phyloP scores from a whole-genome alignment of 2,113 vertebrate genomes.

The Tragelaphus strepsiceros region DNA sequence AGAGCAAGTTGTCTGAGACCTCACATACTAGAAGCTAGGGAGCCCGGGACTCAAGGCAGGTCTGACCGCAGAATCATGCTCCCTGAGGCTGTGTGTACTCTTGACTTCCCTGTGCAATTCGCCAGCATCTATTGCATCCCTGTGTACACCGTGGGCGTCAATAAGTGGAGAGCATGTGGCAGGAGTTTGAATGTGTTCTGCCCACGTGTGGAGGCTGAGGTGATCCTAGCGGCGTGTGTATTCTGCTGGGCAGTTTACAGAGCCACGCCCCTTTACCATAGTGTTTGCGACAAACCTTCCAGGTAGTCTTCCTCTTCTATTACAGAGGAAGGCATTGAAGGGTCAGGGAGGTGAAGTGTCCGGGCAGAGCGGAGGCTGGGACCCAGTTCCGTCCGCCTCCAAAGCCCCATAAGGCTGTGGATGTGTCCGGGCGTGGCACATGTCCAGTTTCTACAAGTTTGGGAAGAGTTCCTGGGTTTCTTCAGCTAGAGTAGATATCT shows the following conservation, averaged over 20 bases:
- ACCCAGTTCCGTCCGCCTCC: not conserved
- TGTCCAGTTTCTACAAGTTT: not conserved
- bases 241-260: not conserved
- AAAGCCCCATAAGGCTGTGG: not conserved
- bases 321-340: not conserved
- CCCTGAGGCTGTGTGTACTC: not conserved
- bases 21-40: no score
- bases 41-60: not conserved
- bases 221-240: not conserved
- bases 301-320: not conserved
- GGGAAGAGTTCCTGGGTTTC: not conserved
- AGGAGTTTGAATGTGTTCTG: not conserved
- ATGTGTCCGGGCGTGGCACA: not conserved
- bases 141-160: not conserved
- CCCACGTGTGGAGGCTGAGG: not conserved
- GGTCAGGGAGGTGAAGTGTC: not conserved
- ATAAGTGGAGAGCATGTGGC: not conserved
- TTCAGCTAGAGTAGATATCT: not conserved
- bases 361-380: not conserved
- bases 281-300: not conserved
- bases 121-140: not conserved
- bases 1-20: not conserved
- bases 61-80: not conserved
- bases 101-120: not conserved
- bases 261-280: not conserved